Base-by-base conservation (phyloP, 1,140 invertebrate species). In the Drosophila kanapiae region DNA sequence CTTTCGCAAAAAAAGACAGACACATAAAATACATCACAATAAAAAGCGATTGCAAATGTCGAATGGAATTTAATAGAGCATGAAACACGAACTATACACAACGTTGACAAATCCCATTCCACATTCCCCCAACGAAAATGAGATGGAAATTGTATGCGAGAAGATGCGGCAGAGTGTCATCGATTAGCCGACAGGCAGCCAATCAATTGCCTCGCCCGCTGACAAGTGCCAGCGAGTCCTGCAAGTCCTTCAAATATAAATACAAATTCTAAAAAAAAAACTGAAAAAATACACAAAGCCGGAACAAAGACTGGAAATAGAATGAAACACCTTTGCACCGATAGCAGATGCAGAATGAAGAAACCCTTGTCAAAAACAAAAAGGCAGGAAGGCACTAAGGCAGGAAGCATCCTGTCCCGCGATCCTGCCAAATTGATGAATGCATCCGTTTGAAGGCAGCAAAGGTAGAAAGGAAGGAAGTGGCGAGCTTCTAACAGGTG, bases 341-440 rank as follows among this genome's bases (percentile, higher is more conserved):
- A 72, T 72, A 72, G 81, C 82, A 86, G 82, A 87, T 86, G 82
- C 75, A 57, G 63, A 14, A 9, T 13, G 4, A 0, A 18, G 51
- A 56, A 65, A 86, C 83, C 83, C 83, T 87, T 87, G 83, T 86
- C 83, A 86, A 80, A 67, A 65, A 53, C 47, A 42, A 62, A 53
- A 56, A 33, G 11, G 33, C 18, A 43, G 53, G 43, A 16, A 43
- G 71, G 18, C 45, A 48, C 57, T 68, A 40, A 31, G 43, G 56
- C 48, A 75, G 56, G 27, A 58, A 67, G 70, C 77, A 84, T 84
- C 81, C 76, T 80, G 72, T 83, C 77, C 77, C 70, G 67, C 40
- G 68, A 58, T 56, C 68, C 85, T 74, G 81, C 83, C 84, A 91
- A 91, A 82, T 91, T 91, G 88, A 91, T 91, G 88, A 82, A 91